Evolutionary conservation across 2,888 invertebrate species (phyloP).

Genomic region (Hemicrepidius hirtus): DNA sequence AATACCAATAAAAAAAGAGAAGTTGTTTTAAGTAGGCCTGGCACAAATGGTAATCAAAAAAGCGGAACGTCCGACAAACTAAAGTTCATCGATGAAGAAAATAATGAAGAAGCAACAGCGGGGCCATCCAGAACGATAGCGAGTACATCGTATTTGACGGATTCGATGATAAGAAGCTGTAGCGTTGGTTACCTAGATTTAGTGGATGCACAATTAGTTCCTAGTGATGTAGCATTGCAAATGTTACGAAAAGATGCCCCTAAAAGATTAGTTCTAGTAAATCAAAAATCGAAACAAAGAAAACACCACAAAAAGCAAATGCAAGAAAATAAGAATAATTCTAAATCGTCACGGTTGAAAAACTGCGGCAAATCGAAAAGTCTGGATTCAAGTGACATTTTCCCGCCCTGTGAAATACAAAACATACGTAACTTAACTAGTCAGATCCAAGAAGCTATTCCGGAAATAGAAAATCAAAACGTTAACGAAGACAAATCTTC

Average conservation of each 20-base stretch:
- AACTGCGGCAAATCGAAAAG: conserved; percentile 88
- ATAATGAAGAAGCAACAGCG: conserved; percentile 54
- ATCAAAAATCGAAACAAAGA: conserved; percentile 76
- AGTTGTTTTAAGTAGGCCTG: conserved; percentile 56
- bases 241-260: conserved; percentile 85
- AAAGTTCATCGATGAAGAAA: conserved; percentile 66
- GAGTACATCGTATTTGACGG: conserved; percentile 70
- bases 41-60: conserved; percentile 62
- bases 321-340: conserved; percentile 51
- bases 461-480: conserved; percentile 62
- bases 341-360: conserved; percentile 75
- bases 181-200: conserved; percentile 92
- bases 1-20: conserved; percentile 60
- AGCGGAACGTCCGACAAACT: conserved; percentile 57
- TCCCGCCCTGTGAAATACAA: conserved; percentile 72
- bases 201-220: conserved; percentile 84
- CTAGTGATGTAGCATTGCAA: conserved; percentile 82
- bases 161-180: conserved; percentile 88
- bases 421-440: conserved; percentile 57
- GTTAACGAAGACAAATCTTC: conserved; percentile 56
- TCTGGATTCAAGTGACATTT: conserved; percentile 88
- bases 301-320: conserved; percentile 67
- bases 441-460: conserved; percentile 66
- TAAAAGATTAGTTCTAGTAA: conserved; percentile 85
- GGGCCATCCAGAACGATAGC: conserved; percentile 50